phyloP scores from a whole-genome alignment of 2,113 vertebrate species.

The Polypterus bichir region DNA sequence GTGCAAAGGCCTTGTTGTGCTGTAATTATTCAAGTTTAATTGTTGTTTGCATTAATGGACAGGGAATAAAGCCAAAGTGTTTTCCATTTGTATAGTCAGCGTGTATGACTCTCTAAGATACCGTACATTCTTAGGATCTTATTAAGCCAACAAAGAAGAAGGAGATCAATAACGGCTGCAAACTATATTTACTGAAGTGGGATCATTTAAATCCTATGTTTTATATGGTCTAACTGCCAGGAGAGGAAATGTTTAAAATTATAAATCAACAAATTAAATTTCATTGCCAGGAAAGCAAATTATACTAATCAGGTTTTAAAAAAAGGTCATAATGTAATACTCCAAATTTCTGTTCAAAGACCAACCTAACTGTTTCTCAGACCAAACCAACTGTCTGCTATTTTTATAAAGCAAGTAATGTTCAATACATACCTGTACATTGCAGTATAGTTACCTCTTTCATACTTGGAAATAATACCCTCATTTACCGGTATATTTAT shows the following conservation, averaged over 20 bases:
- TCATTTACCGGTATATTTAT: too few relatives aligned
- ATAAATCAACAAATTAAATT: slow-evolving; percentile 38
- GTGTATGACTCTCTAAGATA: slow-evolving; percentile 29
- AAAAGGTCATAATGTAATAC: too few relatives aligned
- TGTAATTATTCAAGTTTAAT: slow-evolving; percentile 31
- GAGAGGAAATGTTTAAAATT: slow-evolving; percentile 38
- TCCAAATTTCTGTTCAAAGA: too few relatives aligned
- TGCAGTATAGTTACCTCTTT: too few relatives aligned
- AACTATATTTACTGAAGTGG: slow-evolving; percentile 46
- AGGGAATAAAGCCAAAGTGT: slow-evolving; percentile 30
- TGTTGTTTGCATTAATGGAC: slow-evolving; percentile 20
- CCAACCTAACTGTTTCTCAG: too few relatives aligned
- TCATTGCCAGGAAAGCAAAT: slow-evolving; percentile 11
- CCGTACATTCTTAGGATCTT: slow-evolving; percentile 49
- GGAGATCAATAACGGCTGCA: slow-evolving; percentile 50
- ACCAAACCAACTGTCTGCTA: too few relatives aligned
- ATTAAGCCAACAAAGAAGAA: slow-evolving; percentile 44
- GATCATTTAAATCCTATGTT: slow-evolving; percentile 40
- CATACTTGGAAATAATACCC: too few relatives aligned
- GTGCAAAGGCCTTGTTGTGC: slow-evolving; percentile 13
- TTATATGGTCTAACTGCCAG: slow-evolving; percentile 43
- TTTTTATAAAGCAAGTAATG: too few relatives aligned
- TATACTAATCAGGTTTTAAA: slow-evolving; percentile 22
- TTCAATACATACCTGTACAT: too few relatives aligned
- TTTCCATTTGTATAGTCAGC: slow-evolving; percentile 38